A percentile compares a stretch with the other conserved stretches of the same genome.
These are phyloP conservation scores for Drosophila chauvacae DNA, from an alignment of 1,140 invertebrate genomes.

Conservation along the genomic window DNA sequence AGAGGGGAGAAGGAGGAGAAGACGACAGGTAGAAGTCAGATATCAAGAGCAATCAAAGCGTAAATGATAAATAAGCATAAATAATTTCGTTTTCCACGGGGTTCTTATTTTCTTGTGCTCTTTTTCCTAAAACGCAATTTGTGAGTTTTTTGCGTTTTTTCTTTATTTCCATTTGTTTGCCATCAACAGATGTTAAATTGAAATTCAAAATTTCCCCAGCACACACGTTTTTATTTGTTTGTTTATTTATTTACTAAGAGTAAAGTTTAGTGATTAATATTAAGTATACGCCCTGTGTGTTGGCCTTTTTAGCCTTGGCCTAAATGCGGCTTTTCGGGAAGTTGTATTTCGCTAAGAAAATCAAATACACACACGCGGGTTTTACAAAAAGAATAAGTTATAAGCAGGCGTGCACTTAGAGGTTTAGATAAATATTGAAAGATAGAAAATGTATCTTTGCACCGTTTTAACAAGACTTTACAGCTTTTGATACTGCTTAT, in stretches of 20 bases:
- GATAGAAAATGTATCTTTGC: no score
- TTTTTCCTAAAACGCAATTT: conserved; percentile 67
- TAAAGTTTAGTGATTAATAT: conserved; percentile 41
- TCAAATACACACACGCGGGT: neutral
- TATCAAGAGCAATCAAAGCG: conserved; percentile 68
- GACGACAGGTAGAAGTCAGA: conserved; percentile 34
- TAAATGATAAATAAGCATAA: conserved; percentile 80
- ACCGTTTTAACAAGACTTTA: neutral
- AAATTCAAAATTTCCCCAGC: conserved; percentile 38
- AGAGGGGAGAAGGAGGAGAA: neutral
- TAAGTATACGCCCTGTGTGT: conserved; percentile 36
- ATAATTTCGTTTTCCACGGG: conserved; percentile 56
- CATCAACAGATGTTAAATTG: conserved; percentile 43
- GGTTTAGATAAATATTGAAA: neutral
- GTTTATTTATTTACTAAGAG: conserved; percentile 23
- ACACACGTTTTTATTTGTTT: conserved; percentile 10
- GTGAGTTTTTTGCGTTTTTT: conserved; percentile 21
- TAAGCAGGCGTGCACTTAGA: neutral
- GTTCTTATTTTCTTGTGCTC: neutral
- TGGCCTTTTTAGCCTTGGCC: conserved; percentile 29
- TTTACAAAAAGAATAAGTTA: conserved; percentile 46
- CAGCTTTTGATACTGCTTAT: no score
- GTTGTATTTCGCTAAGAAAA: conserved; percentile 26
- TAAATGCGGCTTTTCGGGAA: conserved; percentile 29
- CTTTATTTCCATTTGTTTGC: conserved; percentile 22